phyloP scores from a whole-genome alignment of 2,888 invertebrate species.

The Acutogordius australiensis region DNA sequence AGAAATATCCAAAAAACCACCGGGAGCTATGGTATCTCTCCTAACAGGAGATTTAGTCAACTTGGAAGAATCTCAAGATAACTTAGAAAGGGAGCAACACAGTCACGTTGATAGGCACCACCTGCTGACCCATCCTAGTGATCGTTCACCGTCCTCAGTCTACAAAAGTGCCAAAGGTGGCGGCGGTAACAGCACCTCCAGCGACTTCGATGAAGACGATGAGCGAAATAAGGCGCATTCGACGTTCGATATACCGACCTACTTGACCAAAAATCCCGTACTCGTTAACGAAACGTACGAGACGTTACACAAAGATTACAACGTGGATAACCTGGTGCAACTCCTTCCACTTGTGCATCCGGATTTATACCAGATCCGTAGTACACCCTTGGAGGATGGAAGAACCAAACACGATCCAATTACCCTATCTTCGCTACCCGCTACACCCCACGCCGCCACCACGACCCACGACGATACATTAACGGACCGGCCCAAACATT shows the following conservation, averaged over 20 bases:
- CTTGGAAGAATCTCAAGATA: background rate
- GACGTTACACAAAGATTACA: conserved; percentile 9
- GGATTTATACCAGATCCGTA: background rate
- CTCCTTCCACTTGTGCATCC: background rate
- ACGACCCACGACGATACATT: background rate
- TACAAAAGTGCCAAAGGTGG: conserved; percentile 23
- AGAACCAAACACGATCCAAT: background rate
- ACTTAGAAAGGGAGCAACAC: conserved; percentile 23
- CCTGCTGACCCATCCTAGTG: conserved; percentile 11
- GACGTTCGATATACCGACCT: conserved; percentile 12
- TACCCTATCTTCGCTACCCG: no score
- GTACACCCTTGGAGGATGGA: background rate
- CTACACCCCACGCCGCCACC: background rate
- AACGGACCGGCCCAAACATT: background rate
- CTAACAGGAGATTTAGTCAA: conserved; percentile 3
- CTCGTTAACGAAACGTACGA: conserved; percentile 6
- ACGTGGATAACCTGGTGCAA: background rate
- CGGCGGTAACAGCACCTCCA: background rate
- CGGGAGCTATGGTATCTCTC: conserved; percentile 13
- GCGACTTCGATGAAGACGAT: conserved; percentile 13
- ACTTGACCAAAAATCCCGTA: background rate
- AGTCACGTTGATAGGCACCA: conserved; percentile 18
- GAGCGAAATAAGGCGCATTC: conserved; percentile 13
- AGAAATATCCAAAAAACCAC: background rate
- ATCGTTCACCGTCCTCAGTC: conserved; percentile 29